Conservation (phyloP, 2,113 vertebrate species). For the Zeus faber region DNA sequence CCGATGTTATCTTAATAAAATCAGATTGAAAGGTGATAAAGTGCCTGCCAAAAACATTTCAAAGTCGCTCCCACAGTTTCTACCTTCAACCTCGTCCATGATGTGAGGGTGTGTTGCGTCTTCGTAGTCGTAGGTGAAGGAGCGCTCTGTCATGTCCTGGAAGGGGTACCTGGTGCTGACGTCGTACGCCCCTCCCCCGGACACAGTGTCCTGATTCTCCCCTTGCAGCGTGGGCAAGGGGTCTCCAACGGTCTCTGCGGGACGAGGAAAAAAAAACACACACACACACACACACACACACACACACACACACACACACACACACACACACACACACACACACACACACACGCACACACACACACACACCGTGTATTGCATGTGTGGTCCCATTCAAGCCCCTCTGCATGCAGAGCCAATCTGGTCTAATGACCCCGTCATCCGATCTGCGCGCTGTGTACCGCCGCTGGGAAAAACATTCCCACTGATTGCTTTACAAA, state of each 20-base stretch:
- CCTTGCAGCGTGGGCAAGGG: conserved; percentile 76
- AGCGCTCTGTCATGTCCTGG: conserved; percentile 62
- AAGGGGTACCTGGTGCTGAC: conserved; percentile 63
- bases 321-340: too few species aligned
- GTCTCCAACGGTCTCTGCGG: conserved; percentile 60
- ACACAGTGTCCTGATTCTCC: conserved; percentile 84
- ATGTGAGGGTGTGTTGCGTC: conserved; percentile 74
- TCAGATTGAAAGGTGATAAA: background rate
- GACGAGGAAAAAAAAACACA: background rate
- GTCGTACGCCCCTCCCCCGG: conserved; percentile 79
- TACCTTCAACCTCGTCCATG: conserved; percentile 74
- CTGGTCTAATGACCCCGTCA: too few species aligned
- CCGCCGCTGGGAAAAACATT: too few species aligned
- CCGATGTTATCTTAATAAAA: too few species aligned
- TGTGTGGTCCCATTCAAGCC: background rate
- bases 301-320: too few species aligned
- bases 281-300: too few species aligned
- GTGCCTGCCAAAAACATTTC: background rate
- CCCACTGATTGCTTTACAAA: too few species aligned
- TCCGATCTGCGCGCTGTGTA: too few species aligned
- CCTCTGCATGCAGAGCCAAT: background rate
- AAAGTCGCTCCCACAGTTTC: background rate
- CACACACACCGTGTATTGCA: background rate
- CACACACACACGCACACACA: too few species aligned
- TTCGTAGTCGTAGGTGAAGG: conserved; percentile 72